Evolutionary conservation across 2,113 vertebrate genomes (phyloP).

Genomic region (Telmatochromis sp.): DNA sequence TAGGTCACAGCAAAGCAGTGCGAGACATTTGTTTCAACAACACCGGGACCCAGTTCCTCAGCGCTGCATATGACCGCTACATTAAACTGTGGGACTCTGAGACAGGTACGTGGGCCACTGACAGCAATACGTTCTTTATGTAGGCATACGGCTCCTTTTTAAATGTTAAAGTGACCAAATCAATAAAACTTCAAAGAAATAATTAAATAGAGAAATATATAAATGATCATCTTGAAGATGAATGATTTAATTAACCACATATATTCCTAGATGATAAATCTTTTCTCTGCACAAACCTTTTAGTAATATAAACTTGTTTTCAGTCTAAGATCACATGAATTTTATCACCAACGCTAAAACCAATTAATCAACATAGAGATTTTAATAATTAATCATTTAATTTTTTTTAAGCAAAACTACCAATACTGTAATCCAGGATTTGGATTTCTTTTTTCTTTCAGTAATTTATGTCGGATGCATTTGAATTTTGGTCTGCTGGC

Average conservation of each 20-base stretch:
- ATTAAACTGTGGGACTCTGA: slow-evolving; percentile 98
- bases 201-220: neutral
- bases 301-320: neutral
- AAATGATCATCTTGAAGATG: neutral
- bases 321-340: neutral
- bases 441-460: neutral
- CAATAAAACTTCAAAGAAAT: neutral
- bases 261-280: neutral
- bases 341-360: neutral
- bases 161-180: neutral
- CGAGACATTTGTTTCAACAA: slow-evolving; percentile 96
- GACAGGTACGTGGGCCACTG: slow-evolving; percentile 77
- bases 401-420: neutral
- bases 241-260: neutral
- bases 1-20: slow-evolving; percentile 96
- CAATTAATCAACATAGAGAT: neutral
- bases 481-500: neutral
- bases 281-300: neutral
- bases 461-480: neutral
- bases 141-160: neutral
- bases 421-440: neutral
- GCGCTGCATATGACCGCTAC: slow-evolving; percentile 92
- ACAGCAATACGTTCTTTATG: neutral
- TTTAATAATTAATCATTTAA: neutral
- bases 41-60: slow-evolving; percentile 86